Evolutionary conservation across 2,797 vertebrate species (phyloP).

Genomic region (Pseudocheirus occidentalis): DNA sequence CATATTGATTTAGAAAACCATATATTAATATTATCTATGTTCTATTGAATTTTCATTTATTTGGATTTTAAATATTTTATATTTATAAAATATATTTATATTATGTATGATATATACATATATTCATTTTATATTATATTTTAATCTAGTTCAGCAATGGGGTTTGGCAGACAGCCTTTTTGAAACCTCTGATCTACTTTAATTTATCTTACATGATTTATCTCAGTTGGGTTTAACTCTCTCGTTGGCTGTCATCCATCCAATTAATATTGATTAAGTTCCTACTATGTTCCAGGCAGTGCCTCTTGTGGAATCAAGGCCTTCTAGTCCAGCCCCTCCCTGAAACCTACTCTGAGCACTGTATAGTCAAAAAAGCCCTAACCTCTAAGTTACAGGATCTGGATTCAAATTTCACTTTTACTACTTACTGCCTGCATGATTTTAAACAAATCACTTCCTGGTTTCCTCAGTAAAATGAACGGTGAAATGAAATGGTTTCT

Average conservation of each 20-base stretch:
- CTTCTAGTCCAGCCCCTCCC: conserved; percentile 48
- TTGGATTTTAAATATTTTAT: too few relatives aligned
- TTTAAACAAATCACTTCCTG: neutral
- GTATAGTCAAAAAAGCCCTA: neutral
- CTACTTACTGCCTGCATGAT: neutral
- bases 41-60: too few relatives aligned
- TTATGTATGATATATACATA: too few relatives aligned
- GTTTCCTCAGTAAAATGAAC: neutral
- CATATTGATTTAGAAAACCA: too few relatives aligned
- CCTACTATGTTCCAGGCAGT: neutral
- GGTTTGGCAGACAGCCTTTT: too few relatives aligned
- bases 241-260: conserved; percentile 59
- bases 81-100: too few relatives aligned
- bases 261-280: neutral
- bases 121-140: too few relatives aligned
- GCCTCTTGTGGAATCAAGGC: conserved; percentile 46
- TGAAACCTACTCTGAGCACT: neutral
- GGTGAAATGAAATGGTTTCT: neutral
- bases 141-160: too few relatives aligned
- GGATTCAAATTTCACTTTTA: neutral
- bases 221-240: conserved; percentile 51
- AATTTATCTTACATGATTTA: neutral
- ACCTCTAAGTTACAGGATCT: neutral
- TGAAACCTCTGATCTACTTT: neutral
- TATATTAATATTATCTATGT: too few relatives aligned